Evolutionary conservation across 2,888 invertebrate genomes (phyloP).

Genomic region (Aphidius colemani): DNA sequence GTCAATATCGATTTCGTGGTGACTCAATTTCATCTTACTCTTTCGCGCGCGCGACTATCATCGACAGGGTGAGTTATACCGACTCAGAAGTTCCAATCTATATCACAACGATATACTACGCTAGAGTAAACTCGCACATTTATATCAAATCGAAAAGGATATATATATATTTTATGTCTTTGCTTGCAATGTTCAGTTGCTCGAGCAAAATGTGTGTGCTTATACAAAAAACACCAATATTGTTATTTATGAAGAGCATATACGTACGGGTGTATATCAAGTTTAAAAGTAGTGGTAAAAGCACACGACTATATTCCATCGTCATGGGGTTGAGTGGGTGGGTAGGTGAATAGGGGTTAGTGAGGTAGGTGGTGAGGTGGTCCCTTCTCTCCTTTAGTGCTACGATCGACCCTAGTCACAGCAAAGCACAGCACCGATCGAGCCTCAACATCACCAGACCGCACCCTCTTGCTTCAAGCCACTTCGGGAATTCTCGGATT

Average conservation of each 20-base stretch:
- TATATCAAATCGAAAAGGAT: too few relatives aligned
- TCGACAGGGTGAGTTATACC: slow-evolving; percentile 45
- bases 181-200: slow-evolving; percentile 32
- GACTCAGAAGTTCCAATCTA: slow-evolving; percentile 11
- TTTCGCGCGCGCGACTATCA: slow-evolving; percentile 48
- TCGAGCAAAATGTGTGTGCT: slow-evolving; percentile 40
- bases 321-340: slow-evolving; percentile 11
- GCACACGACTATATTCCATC: slow-evolving; percentile 21
- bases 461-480: neutral
- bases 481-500: slow-evolving; percentile 17
- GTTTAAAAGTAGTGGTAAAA: slow-evolving; percentile 18
- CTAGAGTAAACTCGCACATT: slow-evolving; percentile 35
- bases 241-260: slow-evolving; percentile 59
- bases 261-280: slow-evolving; percentile 8
- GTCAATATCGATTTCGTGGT: slow-evolving; percentile 50
- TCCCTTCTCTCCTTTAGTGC: neutral
- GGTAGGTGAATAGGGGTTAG: too few relatives aligned
- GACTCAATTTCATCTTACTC: slow-evolving; percentile 39
- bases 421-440: slow-evolving; percentile 15
- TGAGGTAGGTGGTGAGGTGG: neutral
- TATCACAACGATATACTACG: slow-evolving; percentile 40
- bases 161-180: too few relatives aligned
- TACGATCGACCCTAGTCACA: neutral
- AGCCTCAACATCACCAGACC: slow-evolving; percentile 1
- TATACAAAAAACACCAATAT: slow-evolving; percentile 53